These are phyloP conservation scores for Drosophila teissieri DNA, from an alignment of 1,140 invertebrate species.

Conservation along the genomic window DNA sequence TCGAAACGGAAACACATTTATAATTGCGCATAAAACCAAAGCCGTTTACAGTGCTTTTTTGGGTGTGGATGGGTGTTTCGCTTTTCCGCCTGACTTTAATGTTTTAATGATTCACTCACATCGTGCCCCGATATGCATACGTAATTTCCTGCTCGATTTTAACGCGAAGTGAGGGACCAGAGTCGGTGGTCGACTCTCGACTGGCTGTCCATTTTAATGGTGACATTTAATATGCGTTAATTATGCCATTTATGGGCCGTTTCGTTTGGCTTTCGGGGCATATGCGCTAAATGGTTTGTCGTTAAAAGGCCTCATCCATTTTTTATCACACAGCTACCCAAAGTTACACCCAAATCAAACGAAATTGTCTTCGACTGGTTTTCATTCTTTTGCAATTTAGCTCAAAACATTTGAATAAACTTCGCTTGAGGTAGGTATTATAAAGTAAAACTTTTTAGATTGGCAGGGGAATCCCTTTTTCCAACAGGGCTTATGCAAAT, in stretches of 20 bases:
- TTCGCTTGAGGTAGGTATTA: conserved; percentile 6
- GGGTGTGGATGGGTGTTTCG: conserved; percentile 8
- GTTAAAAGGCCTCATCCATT: conserved; percentile 72
- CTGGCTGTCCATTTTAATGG: conserved; percentile 65
- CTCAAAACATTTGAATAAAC: conserved; percentile 30
- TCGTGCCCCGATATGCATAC: conserved; percentile 45
- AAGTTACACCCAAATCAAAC: conserved; percentile 37
- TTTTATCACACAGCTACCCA: conserved; percentile 47
- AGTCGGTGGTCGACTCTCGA: too few species aligned
- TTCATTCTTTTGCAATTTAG: conserved; percentile 11
- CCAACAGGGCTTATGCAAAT: conserved; percentile 19
- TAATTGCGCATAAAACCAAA: conserved; percentile 60
- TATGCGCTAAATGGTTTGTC: conserved; percentile 68
- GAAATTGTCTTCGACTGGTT: conserved; percentile 34
- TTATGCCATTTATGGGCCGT: conserved; percentile 72
- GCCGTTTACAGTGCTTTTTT: conserved; percentile 31
- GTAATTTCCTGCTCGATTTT: conserved; percentile 65
- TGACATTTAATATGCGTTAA: conserved; percentile 79
- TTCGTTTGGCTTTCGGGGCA: conserved; percentile 36
- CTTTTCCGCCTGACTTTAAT: conserved; percentile 43
- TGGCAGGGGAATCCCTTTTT: conserved; percentile 1
- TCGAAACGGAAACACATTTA: conserved; percentile 55
- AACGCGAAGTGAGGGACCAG: conserved; percentile 20
- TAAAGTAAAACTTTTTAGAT: conserved; percentile 10
- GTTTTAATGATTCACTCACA: conserved; percentile 49